These are phyloP conservation scores for Carettochelys insculpta DNA, from an alignment of 2,113 vertebrate genomes.

Conservation along the genomic window DNA sequence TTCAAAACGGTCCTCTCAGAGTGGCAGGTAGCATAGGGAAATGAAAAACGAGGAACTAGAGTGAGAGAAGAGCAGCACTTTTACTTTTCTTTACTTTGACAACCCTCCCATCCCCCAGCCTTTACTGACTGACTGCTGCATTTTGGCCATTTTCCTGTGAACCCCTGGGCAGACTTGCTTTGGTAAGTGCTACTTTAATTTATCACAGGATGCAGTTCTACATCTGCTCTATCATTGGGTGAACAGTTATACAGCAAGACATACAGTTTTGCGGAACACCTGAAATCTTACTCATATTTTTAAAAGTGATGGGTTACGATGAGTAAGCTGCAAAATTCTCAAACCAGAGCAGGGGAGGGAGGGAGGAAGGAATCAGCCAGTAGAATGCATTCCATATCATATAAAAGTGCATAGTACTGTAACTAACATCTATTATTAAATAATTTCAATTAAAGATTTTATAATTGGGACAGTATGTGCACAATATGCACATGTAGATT, in stretches of 20 bases:
- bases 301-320: not conserved
- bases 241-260: not conserved
- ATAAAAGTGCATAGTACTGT: not conserved
- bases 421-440: not conserved
- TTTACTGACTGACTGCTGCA: not conserved
- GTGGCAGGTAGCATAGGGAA: not conserved
- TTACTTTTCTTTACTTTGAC: not conserved
- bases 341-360: not conserved
- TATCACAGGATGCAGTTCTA: not conserved
- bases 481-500: rapidly evolving
- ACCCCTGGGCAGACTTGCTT: not conserved
- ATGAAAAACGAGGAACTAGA: not conserved
- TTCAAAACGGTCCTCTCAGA: not conserved
- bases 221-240: not conserved
- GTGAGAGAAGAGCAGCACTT: not conserved
- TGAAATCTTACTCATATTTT: not conserved
- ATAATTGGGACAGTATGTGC: not conserved
- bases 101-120: not conserved
- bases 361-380: not conserved
- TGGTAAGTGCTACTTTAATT: not conserved
- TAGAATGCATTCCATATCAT: not conserved
- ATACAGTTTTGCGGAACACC: not conserved
- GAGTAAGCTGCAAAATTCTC: not conserved
- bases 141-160: not conserved
- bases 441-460: not conserved